Evolutionary conservation across 2,113 vertebrate species (phyloP).

Genomic region (Zootoca vivipara): DNA sequence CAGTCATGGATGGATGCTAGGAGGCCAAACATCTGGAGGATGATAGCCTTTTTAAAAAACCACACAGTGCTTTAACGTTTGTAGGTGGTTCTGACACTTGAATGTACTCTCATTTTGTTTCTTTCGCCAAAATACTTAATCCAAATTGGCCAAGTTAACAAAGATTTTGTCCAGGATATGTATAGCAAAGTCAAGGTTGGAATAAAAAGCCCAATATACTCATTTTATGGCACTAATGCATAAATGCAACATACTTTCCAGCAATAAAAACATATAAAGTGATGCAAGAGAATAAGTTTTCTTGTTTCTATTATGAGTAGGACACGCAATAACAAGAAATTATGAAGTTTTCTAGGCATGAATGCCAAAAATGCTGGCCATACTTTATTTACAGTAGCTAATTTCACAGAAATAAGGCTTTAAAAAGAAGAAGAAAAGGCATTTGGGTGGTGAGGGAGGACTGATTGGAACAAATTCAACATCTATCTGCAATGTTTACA

Average conservation of each 20-base stretch:
- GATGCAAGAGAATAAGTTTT: not conserved
- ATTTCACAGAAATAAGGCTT: constrained; percentile 41
- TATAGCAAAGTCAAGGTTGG: not conserved
- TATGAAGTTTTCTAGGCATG: constrained; percentile 21
- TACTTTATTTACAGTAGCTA: constrained; percentile 46
- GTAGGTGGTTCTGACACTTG: constrained; percentile 3
- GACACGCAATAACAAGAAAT: constrained; percentile 20
- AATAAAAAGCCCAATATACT: not conserved
- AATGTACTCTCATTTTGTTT: accelerated
- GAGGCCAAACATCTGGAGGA: too few species aligned
- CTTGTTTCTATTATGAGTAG: too few species aligned
- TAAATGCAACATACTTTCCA: not conserved
- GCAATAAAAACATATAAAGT: not conserved
- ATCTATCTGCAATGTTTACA: not conserved
- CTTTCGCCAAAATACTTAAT: not conserved
- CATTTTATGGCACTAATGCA: not conserved
- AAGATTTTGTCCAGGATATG: not conserved
- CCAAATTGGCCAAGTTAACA: not conserved
- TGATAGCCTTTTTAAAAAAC: too few species aligned
- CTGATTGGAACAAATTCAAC: not conserved
- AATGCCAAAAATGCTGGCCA: constrained; percentile 38
- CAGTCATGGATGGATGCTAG: too few species aligned
- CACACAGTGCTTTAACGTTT: not conserved
- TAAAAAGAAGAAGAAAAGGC: constrained; percentile 21
- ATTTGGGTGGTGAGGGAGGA: constrained; percentile 19